Evolutionary conservation across 2,888 invertebrate genomes (phyloP), one percentile per base, ranked within the genome.

Genomic region (Monopis laevigella): DNA sequence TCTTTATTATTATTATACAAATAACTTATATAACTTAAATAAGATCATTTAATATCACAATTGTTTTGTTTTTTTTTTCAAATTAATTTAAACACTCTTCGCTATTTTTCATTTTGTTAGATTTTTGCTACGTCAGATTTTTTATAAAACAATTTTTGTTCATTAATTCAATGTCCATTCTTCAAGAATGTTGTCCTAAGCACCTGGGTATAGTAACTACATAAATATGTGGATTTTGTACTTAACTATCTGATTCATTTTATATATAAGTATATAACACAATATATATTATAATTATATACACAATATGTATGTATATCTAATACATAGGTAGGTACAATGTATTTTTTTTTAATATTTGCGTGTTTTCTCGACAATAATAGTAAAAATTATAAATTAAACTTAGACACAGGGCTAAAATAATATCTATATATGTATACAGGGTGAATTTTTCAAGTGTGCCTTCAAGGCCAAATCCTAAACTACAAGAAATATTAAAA

Each of bases 81-180:
- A 13, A 27, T 68, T 58, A 70, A 66, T 68, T 58, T 75, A 80
- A 72, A 74, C 80, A 80, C 71, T 80, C 80, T 54, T 80, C 80
- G 56, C 80, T 74, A 64, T 80, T 80, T 70, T 80, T 80, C 80
- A 80, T 80, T 74, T 77, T 80, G 74, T 43, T 46, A 17, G 18
- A 17, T 47, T 48, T 39, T 49, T 49, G 54, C 58, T 55, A 58
- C 59, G 58, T 75, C 62, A 75, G 66, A 70, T 73, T 59, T 71
- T 66, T 49, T 52, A 52, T 65, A 63, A 59, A 52, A 60, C 59
- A 64, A 55, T 56, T 63, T 32, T 50, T 55, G 52, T 51, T 44
- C 45, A 48, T n/a, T 32, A 17, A 32, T 51, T 51, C 53, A 61
- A 55, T 59, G 60, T 59, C 62, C 62, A 71, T 62, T 58, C 58